phyloP scores from a whole-genome alignment of 2,797 vertebrate species.

The Bryconaethiops microstoma region DNA sequence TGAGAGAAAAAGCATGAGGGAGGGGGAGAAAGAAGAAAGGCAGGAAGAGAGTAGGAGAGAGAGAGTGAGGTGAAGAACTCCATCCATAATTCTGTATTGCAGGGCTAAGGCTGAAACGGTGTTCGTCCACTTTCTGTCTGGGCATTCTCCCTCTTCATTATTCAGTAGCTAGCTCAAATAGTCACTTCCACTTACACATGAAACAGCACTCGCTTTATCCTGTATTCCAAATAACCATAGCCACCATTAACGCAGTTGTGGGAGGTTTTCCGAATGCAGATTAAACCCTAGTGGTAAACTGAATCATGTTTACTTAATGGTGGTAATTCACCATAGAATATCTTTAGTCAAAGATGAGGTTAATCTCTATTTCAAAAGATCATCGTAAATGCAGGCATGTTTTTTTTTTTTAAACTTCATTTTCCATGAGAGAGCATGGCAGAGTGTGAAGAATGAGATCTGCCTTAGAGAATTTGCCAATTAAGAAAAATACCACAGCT shows the following conservation, averaged over 20 bases:
- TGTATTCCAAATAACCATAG: neutral
- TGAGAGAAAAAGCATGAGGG: neutral
- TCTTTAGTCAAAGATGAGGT: neutral
- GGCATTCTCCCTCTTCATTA: neutral
- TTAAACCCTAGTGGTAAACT: neutral
- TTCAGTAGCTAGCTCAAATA: constrained; percentile 4
- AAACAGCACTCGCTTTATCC: neutral
- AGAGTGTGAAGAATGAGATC: neutral
- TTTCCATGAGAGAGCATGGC: neutral
- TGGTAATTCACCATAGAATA: neutral
- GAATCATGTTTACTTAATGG: neutral
- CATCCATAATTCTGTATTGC: neutral
- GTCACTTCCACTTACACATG: neutral
- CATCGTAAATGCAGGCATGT: neutral
- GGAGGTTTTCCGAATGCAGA: constrained; percentile 11
- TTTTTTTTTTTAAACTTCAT: neutral
- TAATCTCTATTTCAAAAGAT: too few species aligned
- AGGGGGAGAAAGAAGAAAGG: neutral
- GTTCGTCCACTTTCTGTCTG: neutral
- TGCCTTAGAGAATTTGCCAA: constrained; percentile 35
- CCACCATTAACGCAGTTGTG: constrained; percentile 4
- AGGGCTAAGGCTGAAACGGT: neutral
- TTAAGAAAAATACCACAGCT: constrained; percentile 49
- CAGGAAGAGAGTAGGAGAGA: neutral
- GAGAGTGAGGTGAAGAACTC: neutral